phyloP scores from a whole-genome alignment of 2,797 vertebrate species.

The Anguilla anguilla region DNA sequence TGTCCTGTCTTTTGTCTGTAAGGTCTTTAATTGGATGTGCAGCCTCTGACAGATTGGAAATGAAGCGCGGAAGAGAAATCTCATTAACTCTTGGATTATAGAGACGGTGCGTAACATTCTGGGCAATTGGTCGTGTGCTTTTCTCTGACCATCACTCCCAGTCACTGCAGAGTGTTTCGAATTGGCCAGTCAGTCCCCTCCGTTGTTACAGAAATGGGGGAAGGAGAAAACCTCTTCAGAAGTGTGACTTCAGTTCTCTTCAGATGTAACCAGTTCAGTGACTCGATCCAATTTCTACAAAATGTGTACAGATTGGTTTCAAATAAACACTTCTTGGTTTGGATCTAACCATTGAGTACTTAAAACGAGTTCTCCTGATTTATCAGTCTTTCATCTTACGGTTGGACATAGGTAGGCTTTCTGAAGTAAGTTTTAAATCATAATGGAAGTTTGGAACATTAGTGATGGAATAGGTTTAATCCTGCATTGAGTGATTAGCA shows the following conservation, averaged over 20 bases:
- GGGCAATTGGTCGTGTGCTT: not conserved
- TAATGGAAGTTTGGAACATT: not conserved
- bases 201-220: not conserved
- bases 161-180: not conserved
- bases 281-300: not conserved
- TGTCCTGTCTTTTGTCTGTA: not conserved
- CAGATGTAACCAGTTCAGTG: not conserved
- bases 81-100: slow-evolving; percentile 12
- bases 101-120: not conserved
- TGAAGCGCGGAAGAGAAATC: slow-evolving; percentile 6
- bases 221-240: not conserved
- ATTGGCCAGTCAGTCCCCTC: not conserved
- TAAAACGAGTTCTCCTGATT: not conserved
- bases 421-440: not conserved
- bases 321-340: not conserved
- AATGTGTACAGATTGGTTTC: not conserved
- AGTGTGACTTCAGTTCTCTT: not conserved
- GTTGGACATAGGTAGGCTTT: not conserved
- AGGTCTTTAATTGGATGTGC: slow-evolving; percentile 25
- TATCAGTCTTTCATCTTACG: not conserved
- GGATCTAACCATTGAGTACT: not conserved
- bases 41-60: slow-evolving; percentile 2
- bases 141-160: not conserved
- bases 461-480: not conserved
- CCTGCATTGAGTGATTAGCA: not conserved